These are phyloP conservation scores for Discoglossus pictus DNA, from an alignment of 2,797 vertebrate genomes.

Conservation along the genomic window DNA sequence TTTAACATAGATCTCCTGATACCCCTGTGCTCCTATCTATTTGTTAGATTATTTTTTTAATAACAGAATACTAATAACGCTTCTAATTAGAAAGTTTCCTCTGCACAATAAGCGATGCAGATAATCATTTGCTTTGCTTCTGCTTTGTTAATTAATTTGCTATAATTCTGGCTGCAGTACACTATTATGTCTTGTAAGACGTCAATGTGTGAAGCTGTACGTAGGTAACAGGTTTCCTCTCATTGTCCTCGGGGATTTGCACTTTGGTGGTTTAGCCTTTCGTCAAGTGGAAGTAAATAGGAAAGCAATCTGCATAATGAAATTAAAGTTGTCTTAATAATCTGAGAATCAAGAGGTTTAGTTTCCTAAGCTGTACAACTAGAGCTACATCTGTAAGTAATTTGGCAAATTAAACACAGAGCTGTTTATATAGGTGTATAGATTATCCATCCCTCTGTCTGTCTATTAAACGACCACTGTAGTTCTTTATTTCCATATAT, in stretches of 20 bases:
- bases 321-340: slow-evolving; percentile 45
- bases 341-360: slow-evolving; percentile 7
- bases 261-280: slow-evolving; percentile 50
- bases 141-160: slow-evolving; percentile 71
- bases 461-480: no score
- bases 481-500: no score
- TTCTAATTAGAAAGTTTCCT: slow-evolving; percentile 12
- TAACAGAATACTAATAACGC: neutral
- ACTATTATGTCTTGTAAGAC: slow-evolving; percentile 62
- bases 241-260: slow-evolving; percentile 61
- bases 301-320: slow-evolving; percentile 25
- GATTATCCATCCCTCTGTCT: no score
- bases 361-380: no score
- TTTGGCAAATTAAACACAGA: no score
- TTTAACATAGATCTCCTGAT: no score
- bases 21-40: no score
- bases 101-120: slow-evolving; percentile 16
- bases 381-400: no score
- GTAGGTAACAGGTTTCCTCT: slow-evolving; percentile 62
- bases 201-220: slow-evolving; percentile 60
- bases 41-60: no score
- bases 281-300: slow-evolving; percentile 55
- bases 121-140: slow-evolving; percentile 5
- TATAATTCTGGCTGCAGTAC: slow-evolving; percentile 60
- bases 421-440: no score